phyloP scores from a whole-genome alignment of 1,140 invertebrate genomes.

The Whitmania pigra region DNA sequence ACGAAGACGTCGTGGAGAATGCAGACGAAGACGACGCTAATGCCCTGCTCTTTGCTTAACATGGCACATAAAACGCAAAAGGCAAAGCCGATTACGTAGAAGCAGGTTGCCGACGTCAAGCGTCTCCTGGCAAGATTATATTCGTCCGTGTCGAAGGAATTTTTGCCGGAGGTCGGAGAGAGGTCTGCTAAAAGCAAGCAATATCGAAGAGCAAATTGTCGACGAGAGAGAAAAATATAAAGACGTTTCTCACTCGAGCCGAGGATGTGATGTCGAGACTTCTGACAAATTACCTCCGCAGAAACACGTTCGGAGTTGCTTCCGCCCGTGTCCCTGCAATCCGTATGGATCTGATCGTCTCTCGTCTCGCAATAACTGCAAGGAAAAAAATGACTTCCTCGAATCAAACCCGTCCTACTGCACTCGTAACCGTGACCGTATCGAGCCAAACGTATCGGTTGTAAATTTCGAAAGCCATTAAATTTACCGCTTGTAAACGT shows the following conservation, averaged over 20 bases:
- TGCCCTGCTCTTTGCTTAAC: constrained; percentile 61
- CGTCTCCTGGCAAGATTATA: constrained; percentile 26
- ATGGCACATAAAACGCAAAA: constrained; percentile 33
- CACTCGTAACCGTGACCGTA: too few species aligned
- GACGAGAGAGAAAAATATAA: too few species aligned
- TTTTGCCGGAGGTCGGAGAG: too few species aligned
- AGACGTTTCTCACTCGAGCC: too few species aligned
- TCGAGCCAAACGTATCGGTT: too few species aligned
- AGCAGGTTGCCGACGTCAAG: constrained; percentile 34
- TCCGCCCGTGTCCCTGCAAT: constrained; percentile 33
- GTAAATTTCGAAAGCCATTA: too few species aligned
- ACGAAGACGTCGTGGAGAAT: constrained; percentile 60
- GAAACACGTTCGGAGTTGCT: constrained; percentile 43
- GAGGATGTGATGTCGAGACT: too few species aligned
- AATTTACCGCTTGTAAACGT: constrained; percentile 51
- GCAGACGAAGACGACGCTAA: constrained; percentile 76
- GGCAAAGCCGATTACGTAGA: constrained; percentile 27
- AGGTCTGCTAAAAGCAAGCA: too few species aligned
- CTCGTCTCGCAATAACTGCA: neutral
- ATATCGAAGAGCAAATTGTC: too few species aligned
- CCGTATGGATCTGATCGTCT: neutral
- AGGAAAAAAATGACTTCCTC: too few species aligned
- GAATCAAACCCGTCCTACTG: too few species aligned
- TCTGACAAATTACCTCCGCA: too few species aligned
- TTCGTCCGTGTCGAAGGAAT: neutral